These are phyloP conservation scores for Heliconius ethilla DNA, from an alignment of 2,888 invertebrate species.

Conservation along the genomic window DNA sequence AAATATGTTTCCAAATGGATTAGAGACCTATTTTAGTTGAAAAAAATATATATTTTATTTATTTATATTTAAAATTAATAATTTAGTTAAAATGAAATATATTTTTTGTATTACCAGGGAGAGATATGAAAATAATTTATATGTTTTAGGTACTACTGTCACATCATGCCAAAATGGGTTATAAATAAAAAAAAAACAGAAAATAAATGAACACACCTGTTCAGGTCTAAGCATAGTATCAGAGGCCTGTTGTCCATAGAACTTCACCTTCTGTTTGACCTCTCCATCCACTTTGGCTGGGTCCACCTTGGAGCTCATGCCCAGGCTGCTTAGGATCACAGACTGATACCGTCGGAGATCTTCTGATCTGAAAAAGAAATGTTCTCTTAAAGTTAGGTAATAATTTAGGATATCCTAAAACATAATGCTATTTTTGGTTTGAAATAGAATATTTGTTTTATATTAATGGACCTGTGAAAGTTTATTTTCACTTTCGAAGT, in stretches of 20 bases:
- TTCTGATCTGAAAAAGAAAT: slow-evolving; percentile 78
- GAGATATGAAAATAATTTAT: neutral
- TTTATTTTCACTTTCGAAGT: no score
- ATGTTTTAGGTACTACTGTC: neutral
- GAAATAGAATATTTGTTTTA: no score
- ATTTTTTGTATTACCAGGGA: neutral
- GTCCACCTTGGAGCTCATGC: slow-evolving; percentile 87
- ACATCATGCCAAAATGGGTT: no score
- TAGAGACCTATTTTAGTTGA: no score
- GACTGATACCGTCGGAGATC: slow-evolving; percentile 90
- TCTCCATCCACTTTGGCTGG: slow-evolving; percentile 89
- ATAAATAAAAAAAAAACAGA: neutral
- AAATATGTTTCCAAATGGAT: no score
- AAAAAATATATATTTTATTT: no score
- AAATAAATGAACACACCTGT: slow-evolving; percentile 70
- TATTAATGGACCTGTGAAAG: no score
- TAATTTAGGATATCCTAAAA: neutral
- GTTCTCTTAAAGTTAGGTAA: neutral
- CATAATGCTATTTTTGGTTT: no score
- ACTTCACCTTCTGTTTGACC: slow-evolving; percentile 89
- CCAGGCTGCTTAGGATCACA: slow-evolving; percentile 89
- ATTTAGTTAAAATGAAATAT: no score
- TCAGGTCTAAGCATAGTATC: slow-evolving; percentile 91
- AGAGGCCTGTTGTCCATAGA: slow-evolving; percentile 90
- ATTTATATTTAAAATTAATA: no score